Conservation (phyloP, 2,888 invertebrate genomes). For the Drosophila rellima region DNA sequence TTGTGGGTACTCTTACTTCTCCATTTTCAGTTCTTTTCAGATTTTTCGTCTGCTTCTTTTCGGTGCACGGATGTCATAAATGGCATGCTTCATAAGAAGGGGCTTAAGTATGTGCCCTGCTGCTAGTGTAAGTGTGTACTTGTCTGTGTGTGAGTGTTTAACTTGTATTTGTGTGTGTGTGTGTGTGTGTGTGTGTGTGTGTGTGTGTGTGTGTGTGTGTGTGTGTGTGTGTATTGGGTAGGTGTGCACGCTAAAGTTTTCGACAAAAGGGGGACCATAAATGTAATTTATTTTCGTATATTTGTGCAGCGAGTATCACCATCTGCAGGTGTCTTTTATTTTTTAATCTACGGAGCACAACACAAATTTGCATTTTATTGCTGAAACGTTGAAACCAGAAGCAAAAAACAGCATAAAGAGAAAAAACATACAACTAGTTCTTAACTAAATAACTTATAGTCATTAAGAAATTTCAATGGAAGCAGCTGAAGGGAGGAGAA, state of each 20-base stretch:
- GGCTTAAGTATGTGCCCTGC: slow-evolving; percentile 47
- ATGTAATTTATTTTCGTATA: slow-evolving; percentile 72
- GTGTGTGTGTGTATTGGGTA: slow-evolving; percentile 21
- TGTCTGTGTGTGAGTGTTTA: slow-evolving; percentile 10
- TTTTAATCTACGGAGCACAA: slow-evolving; percentile 69
- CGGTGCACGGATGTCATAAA: slow-evolving; percentile 77
- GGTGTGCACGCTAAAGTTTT: slow-evolving; percentile 49
- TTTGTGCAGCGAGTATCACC: slow-evolving; percentile 51
- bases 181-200: slow-evolving; percentile 5
- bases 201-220: slow-evolving; percentile 9
- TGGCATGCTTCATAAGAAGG: slow-evolving; percentile 70
- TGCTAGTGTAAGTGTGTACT: slow-evolving; percentile 15
- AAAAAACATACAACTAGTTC: not conserved
- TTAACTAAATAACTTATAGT: slow-evolving; percentile 1
- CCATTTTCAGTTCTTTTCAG: slow-evolving; percentile 18
- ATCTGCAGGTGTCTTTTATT: slow-evolving; percentile 76
- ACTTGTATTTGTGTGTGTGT: slow-evolving; percentile 17
- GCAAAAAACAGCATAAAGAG: slow-evolving; percentile 16
- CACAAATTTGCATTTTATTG: slow-evolving; percentile 75
- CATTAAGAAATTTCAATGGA: not conserved
- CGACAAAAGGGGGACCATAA: slow-evolving; percentile 62
- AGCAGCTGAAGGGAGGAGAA: not conserved
- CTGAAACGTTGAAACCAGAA: slow-evolving; percentile 17
- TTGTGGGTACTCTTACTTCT: not conserved
- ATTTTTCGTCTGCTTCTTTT: slow-evolving; percentile 43